These are phyloP conservation scores for Ochotona princeps DNA, from an alignment of 2,113 vertebrate genomes.

Conservation along the genomic window DNA sequence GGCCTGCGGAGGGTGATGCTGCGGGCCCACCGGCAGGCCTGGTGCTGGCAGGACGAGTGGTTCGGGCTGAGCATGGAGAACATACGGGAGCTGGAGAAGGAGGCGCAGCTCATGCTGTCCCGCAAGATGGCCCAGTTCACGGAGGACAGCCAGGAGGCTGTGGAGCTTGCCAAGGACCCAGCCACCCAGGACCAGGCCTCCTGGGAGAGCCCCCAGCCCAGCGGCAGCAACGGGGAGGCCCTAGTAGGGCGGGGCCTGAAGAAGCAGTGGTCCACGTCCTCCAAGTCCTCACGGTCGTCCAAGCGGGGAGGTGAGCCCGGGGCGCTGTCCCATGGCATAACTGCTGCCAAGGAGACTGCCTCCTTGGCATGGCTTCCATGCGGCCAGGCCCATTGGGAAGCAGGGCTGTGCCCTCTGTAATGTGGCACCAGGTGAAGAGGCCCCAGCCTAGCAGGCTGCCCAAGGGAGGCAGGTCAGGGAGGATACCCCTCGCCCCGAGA, in stretches of 20 bases:
- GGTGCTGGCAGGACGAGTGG: slow-evolving; percentile 99
- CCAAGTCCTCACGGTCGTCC: slow-evolving; percentile 96
- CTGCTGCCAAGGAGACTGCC: neutral
- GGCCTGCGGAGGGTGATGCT: slow-evolving; percentile 97
- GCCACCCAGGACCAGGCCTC: slow-evolving; percentile 79
- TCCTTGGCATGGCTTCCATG: neutral
- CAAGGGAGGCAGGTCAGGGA: neutral
- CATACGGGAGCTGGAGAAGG: slow-evolving; percentile 96
- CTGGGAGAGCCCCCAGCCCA: slow-evolving; percentile 85
- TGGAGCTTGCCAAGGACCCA: slow-evolving; percentile 78
- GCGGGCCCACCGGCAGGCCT: slow-evolving; percentile 97
- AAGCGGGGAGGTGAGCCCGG: slow-evolving; percentile 94
- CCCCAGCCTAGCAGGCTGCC: neutral
- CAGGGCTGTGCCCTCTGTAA: neutral
- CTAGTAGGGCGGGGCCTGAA: slow-evolving; percentile 91
- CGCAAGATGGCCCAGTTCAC: slow-evolving; percentile 96
- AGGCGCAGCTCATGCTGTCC: slow-evolving; percentile 95
- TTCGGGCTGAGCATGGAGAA: slow-evolving; percentile 97
- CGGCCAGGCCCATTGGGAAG: neutral
- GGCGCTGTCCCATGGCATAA: too few species aligned
- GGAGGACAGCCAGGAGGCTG: slow-evolving; percentile 84
- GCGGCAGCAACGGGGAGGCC: slow-evolving; percentile 83
- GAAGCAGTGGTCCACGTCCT: slow-evolving; percentile 99
- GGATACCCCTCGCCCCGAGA: too few species aligned
- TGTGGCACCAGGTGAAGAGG: neutral